Base-by-base conservation (phyloP, 2,113 vertebrate species). In the Sylvilagus bachmani region DNA sequence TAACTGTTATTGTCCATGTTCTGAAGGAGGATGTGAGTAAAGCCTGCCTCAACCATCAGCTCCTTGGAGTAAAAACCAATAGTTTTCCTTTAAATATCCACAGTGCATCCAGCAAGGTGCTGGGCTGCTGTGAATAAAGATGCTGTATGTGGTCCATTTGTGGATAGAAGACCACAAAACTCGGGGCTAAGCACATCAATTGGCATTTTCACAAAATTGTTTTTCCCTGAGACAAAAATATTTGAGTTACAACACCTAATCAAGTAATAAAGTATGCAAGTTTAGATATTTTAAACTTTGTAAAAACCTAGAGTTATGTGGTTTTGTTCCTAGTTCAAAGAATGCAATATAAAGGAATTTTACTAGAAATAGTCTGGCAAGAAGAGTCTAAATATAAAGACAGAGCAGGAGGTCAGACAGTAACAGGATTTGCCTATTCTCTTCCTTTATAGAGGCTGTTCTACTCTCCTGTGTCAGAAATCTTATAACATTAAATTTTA, bases 311-410 rank as follows among this genome's bases (percentile, higher is more conserved):
- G 33, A 95, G 89, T 94, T 86, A 71, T 27, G n/a, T 91, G 5
- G 5, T 91, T 96, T 82, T 91, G 29, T 80, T 86, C 66, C 24
- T 80, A 87, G 55, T 44, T 96, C 83, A 92, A 90, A 97, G 29
- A 90, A 92, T n/a, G 10, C 8, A 3, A 90, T 17, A 70, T 49
- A 88, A 95, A 94, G 21, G 2, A 84, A 84, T 95, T 88, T 77
- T 58, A 64, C 81, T 90, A 80, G 86, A 96, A 88, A 95, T 85
- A 92, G 81, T 79, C 36, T 70, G 38, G 91, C 24, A 44, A 96
- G 95, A 96, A 74, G 38, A 11, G 12, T 92, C 62, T 92, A 92
- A 94, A 74, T 82, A 79, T 79, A 94, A 96, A 95, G 75, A 70
- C 53, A 85, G 69, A 78, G 22, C 33, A 66, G 85, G 66, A 90